Conservation (phyloP, 1,140 invertebrate genomes). For the Whitmania pigra region DNA sequence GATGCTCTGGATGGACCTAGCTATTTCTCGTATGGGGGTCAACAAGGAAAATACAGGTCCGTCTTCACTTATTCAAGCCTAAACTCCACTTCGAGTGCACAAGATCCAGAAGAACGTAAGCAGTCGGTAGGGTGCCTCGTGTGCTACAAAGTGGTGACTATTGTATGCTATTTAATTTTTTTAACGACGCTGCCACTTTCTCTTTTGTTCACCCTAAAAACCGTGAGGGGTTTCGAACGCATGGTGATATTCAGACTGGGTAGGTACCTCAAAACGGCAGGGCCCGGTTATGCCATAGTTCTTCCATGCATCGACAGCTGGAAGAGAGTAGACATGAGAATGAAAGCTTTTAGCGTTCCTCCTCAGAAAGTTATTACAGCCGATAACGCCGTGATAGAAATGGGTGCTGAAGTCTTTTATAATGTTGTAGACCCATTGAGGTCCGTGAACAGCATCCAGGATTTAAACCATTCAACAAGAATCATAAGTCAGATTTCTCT, state of each 20-base stretch:
- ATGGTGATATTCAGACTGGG: conserved; percentile 35
- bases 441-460: conserved; percentile 33
- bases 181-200: conserved; percentile 21
- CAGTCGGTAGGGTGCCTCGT: conserved; percentile 4
- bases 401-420: conserved; percentile 36
- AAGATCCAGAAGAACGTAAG: conserved; percentile 7
- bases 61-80: conserved; percentile 14
- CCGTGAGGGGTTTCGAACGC: conserved; percentile 27
- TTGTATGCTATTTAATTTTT: conserved; percentile 21
- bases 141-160: conserved; percentile 13
- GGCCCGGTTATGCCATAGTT: conserved; percentile 33
- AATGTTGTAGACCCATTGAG: conserved; percentile 29
- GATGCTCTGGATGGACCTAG: conserved; percentile 17
- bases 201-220: conserved; percentile 19
- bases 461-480: conserved; percentile 33
- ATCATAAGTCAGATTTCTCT: conserved; percentile 32
- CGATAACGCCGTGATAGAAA: conserved; percentile 34
- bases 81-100: background rate
- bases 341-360: conserved; percentile 38
- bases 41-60: conserved; percentile 19
- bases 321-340: conserved; percentile 32
- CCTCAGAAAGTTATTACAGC: conserved; percentile 37
- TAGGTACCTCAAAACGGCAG: conserved; percentile 16
- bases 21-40: conserved; percentile 16
- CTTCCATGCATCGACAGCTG: conserved; percentile 32